Evolutionary conservation across 2,888 invertebrate genomes (phyloP), one percentile per base, ranked within the genome.

Genomic region (Ophioninae sp.): DNA sequence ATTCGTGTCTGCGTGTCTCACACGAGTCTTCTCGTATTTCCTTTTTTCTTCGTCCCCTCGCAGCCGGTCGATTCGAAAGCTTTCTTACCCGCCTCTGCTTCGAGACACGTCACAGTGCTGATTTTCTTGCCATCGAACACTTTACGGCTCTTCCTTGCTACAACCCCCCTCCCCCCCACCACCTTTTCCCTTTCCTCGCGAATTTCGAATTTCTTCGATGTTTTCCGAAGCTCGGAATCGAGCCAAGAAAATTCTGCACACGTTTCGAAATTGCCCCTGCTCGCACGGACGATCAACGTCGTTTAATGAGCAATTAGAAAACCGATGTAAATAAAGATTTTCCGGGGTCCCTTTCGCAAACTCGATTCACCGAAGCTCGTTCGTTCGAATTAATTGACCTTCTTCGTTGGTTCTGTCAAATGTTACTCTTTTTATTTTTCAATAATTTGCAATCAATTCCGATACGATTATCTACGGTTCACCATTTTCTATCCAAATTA

Each of bases 121-220:
- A 75, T 76, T 81, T 75, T 75, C 61, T 72, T 44, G 20, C 89
- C 88, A 87, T 88, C 83, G 81, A 30, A 84, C 88, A 82, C 74
- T 84, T 84, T 81, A 83, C 81, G 86, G 85, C 78, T 84, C 79
- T 30, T 30, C 30, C 30, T 30, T 30, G 51, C 58, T 39, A 63
- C 74, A 82, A 65, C 64, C 73, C 56, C 58, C 81, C 64, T 30
- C 81, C 82, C 44, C 85, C 83, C 83, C 77, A 86, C 75, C 76
- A 77, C 58, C 58, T 64, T 82, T 63, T 30, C 22, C 76, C 79
- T 58, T 63, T 64, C 83, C 63, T 30, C 22, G 39, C 20, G 41
- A 59, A 72, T 72, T 81, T 71, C 75, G 44, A 64, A 81, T 69
- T 72, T 44, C 23, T 64, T 20, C n/a, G 13, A 77, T 61, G 59